These are phyloP conservation scores for Drosophila persimilis DNA, from an alignment of 1,140 invertebrate genomes.

Conservation along the genomic window DNA sequence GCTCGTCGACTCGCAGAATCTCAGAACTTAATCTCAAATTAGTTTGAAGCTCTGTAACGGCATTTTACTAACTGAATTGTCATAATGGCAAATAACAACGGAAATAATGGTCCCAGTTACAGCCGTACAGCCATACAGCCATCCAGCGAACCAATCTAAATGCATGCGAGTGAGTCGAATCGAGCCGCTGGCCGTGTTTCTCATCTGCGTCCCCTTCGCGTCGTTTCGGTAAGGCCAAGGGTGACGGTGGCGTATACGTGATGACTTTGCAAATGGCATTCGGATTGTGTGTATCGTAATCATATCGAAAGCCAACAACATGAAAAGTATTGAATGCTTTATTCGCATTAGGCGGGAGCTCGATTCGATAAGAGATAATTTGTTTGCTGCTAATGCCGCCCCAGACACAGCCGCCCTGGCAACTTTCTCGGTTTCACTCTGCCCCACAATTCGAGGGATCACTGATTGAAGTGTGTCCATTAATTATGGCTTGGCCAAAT, in stretches of 20 bases:
- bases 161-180: conserved; percentile 35
- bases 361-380: conserved; percentile 72
- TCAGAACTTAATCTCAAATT: conserved; percentile 78
- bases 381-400: conserved; percentile 61
- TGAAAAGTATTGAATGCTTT: conserved; percentile 66
- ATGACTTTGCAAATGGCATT: conserved; percentile 78
- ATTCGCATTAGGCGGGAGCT: conserved; percentile 56
- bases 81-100: conserved; percentile 81
- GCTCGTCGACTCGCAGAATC: conserved; percentile 30
- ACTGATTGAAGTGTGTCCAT: conserved; percentile 19
- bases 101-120: conserved; percentile 69
- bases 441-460: no score
- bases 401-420: neutral
- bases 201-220: conserved; percentile 9
- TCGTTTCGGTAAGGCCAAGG: conserved; percentile 6
- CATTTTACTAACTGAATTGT: conserved; percentile 79
- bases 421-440: neutral
- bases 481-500: conserved; percentile 38
- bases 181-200: neutral
- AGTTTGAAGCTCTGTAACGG: conserved; percentile 77
- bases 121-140: conserved; percentile 38
- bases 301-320: conserved; percentile 67
- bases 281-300: conserved; percentile 43
- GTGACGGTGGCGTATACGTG: conserved; percentile 70
- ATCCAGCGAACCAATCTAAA: conserved; percentile 47